A percentile compares a stretch with the other conserved stretches of the same genome.
These are phyloP conservation scores for Dendropsophus ebraccatus DNA, from an alignment of 2,113 vertebrate species.

Conservation along the genomic window DNA sequence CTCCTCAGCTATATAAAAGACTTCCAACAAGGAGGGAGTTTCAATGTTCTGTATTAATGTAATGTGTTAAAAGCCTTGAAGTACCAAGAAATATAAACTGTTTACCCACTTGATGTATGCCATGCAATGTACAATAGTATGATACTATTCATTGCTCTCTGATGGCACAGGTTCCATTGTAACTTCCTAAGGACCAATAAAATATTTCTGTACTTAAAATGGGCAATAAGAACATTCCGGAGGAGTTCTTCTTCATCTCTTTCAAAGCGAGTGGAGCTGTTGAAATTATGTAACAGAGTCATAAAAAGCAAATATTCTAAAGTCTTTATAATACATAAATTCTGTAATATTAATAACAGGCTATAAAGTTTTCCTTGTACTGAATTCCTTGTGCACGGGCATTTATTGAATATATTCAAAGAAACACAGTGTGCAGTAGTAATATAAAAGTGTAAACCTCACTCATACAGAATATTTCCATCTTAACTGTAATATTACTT, in stretches of 20 bases:
- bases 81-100: too few relatives aligned
- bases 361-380: slow-evolving; percentile 1
- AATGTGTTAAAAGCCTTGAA: neutral
- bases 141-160: neutral
- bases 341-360: slow-evolving; percentile 1
- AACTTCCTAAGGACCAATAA: neutral
- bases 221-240: neutral
- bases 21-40: neutral
- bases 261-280: neutral
- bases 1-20: neutral
- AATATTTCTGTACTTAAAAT: neutral
- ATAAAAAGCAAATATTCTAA: slow-evolving; percentile 4
- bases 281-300: neutral
- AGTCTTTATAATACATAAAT: neutral
- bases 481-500: neutral
- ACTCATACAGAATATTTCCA: slow-evolving; percentile 1
- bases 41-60: neutral
- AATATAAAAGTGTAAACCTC: slow-evolving; percentile 19
- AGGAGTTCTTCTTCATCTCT: neutral
- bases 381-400: neutral
- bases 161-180: neutral
- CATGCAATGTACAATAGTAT: neutral
- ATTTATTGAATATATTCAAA: slow-evolving; percentile 8
- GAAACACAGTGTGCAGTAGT: neutral
- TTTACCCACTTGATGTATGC: neutral